Conservation (phyloP, 2,888 invertebrate genomes). For the Sepiola atlantica region DNA sequence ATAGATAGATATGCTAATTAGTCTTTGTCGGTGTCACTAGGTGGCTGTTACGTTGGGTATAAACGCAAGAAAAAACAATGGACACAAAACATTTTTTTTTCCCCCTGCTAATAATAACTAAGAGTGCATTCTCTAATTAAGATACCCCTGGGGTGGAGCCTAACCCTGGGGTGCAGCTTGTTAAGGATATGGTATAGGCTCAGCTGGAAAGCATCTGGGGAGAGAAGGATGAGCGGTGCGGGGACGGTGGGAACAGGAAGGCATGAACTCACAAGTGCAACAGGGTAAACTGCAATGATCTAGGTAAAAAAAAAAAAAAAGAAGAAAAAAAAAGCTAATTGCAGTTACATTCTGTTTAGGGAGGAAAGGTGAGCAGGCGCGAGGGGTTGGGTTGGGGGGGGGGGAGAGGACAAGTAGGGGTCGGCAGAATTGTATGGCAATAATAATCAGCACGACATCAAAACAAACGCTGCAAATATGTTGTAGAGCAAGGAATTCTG, state of each 20-base stretch:
- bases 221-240: background rate
- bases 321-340: background rate
- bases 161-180: background rate
- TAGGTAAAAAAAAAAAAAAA: background rate
- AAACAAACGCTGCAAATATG: constrained; percentile 32
- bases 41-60: background rate
- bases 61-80: background rate
- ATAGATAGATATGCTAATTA: too few relatives aligned
- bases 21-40: background rate
- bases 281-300: background rate
- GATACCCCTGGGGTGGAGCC: too few relatives aligned
- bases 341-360: background rate
- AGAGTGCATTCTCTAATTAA: background rate
- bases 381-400: too few relatives aligned
- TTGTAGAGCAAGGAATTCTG: background rate
- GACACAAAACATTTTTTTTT: background rate
- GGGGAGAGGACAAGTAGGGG: too few relatives aligned
- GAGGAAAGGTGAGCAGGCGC: background rate
- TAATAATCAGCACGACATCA: constrained; percentile 22
- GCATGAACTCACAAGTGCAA: background rate
- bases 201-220: background rate
- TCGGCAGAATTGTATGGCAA: background rate
- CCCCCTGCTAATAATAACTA: background rate
- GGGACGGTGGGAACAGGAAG: background rate
- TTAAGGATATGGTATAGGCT: background rate